A percentile compares a stretch with the other conserved stretches of the same genome.
These are phyloP conservation scores for Oscheius sp. DNA, from an alignment of 1,140 invertebrate genomes.

Conservation along the genomic window DNA sequence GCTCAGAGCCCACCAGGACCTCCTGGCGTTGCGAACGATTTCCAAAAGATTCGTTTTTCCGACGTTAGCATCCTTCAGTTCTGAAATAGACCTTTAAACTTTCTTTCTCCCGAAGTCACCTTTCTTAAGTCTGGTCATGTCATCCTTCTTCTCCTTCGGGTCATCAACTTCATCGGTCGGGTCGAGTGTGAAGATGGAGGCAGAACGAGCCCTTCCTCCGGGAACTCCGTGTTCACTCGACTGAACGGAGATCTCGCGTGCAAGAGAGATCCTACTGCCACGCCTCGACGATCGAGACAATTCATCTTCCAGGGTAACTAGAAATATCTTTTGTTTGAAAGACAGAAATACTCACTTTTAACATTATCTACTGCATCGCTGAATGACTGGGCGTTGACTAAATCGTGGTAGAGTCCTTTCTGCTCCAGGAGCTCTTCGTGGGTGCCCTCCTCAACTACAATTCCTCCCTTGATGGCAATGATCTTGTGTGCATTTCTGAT, in stretches of 20 bases:
- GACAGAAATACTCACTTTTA: slow-evolving; percentile 2
- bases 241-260: slow-evolving; percentile 10
- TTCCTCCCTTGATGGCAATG: slow-evolving; percentile 34
- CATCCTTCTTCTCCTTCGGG: not conserved
- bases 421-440: slow-evolving; percentile 64
- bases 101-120: not conserved
- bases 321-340: not conserved
- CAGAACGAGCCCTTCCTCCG: not conserved
- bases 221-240: not conserved
- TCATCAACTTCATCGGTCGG: slow-evolving; percentile 6
- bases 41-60: slow-evolving; percentile 19
- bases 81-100: not conserved
- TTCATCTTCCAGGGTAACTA: slow-evolving; percentile 7
- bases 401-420: slow-evolving; percentile 62
- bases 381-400: slow-evolving; percentile 67
- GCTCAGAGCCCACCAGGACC: not conserved
- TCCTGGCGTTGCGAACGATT: slow-evolving; percentile 9
- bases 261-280: not conserved
- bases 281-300: not conserved
- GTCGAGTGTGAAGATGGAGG: slow-evolving; percentile 4
- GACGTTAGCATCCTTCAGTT: slow-evolving; percentile 24
- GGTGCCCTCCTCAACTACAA: slow-evolving; percentile 58
- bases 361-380: slow-evolving; percentile 32
- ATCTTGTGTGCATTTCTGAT: slow-evolving; percentile 72
- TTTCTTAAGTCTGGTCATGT: slow-evolving; percentile 13